Percentiles rank a stretch among this genome's conserved stretches.
These are phyloP conservation scores for Euglossa dilemma DNA, from an alignment of 1,140 invertebrate species.

Conservation along the genomic window DNA sequence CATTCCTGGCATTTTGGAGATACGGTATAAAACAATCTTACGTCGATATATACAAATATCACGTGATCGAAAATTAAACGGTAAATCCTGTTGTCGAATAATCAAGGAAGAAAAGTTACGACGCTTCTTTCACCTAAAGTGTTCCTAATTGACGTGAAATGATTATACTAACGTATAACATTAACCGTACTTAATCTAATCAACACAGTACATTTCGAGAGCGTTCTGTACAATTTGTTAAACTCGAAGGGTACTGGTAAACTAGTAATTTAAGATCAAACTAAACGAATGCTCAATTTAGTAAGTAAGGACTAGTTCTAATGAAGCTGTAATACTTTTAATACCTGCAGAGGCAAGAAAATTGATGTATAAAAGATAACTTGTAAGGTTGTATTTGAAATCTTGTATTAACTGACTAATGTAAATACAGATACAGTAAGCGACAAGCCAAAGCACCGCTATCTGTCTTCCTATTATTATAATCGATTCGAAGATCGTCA, in stretches of 20 bases:
- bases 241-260: neutral
- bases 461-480: neutral
- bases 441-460: neutral
- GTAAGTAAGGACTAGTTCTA: neutral
- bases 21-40: constrained; percentile 74
- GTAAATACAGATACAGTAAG: constrained; percentile 5
- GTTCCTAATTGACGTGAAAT: neutral
- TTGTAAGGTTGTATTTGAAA: neutral
- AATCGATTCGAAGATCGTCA: neutral
- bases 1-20: constrained; percentile 74
- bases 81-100: neutral
- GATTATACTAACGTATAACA: neutral
- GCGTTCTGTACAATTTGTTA: neutral
- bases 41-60: constrained; percentile 75
- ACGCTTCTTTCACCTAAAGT: neutral
- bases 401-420: neutral
- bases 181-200: neutral
- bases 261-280: neutral
- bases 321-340: neutral
- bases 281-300: constrained; percentile 15
- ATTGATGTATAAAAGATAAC: neutral
- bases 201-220: neutral
- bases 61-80: constrained; percentile 60
- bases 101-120: neutral
- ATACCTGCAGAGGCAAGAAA: neutral